These are phyloP conservation scores for Zaprionus lachaisei DNA, from an alignment of 1,140 invertebrate genomes.

Conservation along the genomic window DNA sequence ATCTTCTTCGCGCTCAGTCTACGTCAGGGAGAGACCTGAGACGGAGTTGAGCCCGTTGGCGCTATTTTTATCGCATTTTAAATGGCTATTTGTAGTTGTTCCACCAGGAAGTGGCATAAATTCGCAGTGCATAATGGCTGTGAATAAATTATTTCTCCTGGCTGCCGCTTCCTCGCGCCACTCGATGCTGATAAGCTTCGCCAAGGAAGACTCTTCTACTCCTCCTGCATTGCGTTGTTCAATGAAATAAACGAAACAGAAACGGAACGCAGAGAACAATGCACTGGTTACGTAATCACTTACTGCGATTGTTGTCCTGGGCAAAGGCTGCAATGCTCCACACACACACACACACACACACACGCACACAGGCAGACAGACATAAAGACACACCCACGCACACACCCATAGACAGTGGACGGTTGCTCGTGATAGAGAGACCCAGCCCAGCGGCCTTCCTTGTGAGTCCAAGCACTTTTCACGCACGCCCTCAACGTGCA, in stretches of 20 bases:
- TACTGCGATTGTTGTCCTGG: slow-evolving; percentile 74
- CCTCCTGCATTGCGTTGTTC: slow-evolving; percentile 55
- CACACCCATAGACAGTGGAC: neutral
- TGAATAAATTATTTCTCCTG: slow-evolving; percentile 76
- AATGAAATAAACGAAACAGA: slow-evolving; percentile 55
- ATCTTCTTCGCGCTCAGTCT: slow-evolving; percentile 39
- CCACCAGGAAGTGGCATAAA: slow-evolving; percentile 81
- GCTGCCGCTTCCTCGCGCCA: slow-evolving; percentile 62
- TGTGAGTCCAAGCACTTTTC: slow-evolving; percentile 65
- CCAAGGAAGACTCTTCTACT: slow-evolving; percentile 16
- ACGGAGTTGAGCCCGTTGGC: slow-evolving; percentile 62
- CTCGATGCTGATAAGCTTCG: slow-evolving; percentile 63
- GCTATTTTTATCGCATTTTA: slow-evolving; percentile 83
- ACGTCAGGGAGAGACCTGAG: slow-evolving; percentile 9
- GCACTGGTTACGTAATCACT: slow-evolving; percentile 78
- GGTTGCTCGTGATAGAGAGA: slow-evolving; percentile 47
- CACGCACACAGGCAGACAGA: neutral
- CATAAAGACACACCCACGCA: neutral
- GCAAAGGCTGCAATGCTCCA: slow-evolving; percentile 2
- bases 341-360: slow-evolving; percentile 22
- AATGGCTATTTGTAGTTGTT: slow-evolving; percentile 82
- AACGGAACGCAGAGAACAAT: slow-evolving; percentile 64
- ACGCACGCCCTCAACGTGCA: slow-evolving; percentile 68
- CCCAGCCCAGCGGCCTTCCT: slow-evolving; percentile 70
- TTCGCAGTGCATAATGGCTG: slow-evolving; percentile 81